phyloP scores from a whole-genome alignment of 2,113 vertebrate genomes.

The Bos javanicus region DNA sequence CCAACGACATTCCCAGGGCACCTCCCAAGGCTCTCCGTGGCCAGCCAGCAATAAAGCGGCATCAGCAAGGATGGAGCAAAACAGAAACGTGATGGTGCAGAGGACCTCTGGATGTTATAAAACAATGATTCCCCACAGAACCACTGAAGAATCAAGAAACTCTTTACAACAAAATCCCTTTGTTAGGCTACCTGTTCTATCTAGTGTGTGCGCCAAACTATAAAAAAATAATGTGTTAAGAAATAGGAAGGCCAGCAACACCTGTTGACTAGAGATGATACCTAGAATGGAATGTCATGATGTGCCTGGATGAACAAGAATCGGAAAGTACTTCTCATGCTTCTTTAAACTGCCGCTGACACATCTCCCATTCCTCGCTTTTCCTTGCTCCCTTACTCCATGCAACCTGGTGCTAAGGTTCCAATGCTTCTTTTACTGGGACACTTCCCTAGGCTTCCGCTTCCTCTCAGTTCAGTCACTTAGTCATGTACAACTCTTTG shows the following conservation, averaged over 20 bases:
- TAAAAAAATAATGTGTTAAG: background rate
- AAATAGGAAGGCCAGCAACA: background rate
- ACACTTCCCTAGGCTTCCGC: background rate
- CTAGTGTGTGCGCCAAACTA: background rate
- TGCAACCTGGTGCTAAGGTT: background rate
- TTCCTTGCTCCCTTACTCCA: background rate
- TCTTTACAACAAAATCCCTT: background rate
- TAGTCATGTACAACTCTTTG: background rate
- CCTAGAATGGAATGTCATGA: background rate
- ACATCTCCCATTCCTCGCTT: background rate
- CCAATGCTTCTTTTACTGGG: background rate
- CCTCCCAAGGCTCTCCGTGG: background rate
- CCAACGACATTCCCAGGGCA: background rate
- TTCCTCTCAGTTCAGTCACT: background rate
- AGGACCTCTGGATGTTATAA: background rate
- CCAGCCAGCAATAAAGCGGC: background rate
- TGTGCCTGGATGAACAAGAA: background rate
- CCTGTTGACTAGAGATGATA: background rate
- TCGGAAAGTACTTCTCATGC: background rate
- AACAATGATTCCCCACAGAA: background rate
- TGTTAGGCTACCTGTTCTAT: background rate
- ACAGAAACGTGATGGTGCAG: background rate
- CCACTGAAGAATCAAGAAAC: background rate
- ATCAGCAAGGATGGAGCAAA: background rate
- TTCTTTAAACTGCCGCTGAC: background rate